Evolutionary conservation across 2,113 vertebrate genomes (phyloP).

Genomic region (Hippolais icterina): DNA sequence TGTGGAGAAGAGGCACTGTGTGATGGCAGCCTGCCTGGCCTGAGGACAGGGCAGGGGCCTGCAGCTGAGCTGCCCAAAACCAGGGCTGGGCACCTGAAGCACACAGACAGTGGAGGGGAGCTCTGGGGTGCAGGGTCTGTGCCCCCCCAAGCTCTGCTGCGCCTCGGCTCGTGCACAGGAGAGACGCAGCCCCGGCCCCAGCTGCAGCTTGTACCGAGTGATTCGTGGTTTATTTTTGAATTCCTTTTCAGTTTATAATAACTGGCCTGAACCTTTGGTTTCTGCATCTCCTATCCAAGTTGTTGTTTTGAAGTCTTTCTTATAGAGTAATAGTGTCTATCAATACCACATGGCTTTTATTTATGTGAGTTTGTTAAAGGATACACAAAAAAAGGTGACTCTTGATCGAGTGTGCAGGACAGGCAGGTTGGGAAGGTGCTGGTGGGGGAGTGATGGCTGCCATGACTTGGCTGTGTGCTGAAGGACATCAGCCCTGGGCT

Average conservation of each 20-base stretch:
- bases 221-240: slow-evolving; percentile 37
- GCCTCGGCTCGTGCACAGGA: rapidly evolving
- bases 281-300: not conserved
- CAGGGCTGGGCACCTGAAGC: not conserved
- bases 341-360: slow-evolving; percentile 31
- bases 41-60: rapidly evolving
- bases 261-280: not conserved
- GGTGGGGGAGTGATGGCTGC: not conserved
- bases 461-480: not conserved
- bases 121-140: not conserved
- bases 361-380: not conserved
- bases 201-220: not conserved
- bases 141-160: not conserved
- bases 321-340: not conserved
- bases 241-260: slow-evolving; percentile 35
- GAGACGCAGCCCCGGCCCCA: rapidly evolving
- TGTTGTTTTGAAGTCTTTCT: slow-evolving; percentile 17
- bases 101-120: not conserved
- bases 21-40: not conserved
- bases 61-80: not conserved
- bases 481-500: not conserved
- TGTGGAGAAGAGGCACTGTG: not conserved
- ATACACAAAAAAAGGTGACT: slow-evolving; percentile 26
- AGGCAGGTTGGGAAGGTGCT: not conserved
- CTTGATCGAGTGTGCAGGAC: not conserved